phyloP scores from a whole-genome alignment of 2,888 invertebrate species.

The Malthinus seriepunctatus region DNA sequence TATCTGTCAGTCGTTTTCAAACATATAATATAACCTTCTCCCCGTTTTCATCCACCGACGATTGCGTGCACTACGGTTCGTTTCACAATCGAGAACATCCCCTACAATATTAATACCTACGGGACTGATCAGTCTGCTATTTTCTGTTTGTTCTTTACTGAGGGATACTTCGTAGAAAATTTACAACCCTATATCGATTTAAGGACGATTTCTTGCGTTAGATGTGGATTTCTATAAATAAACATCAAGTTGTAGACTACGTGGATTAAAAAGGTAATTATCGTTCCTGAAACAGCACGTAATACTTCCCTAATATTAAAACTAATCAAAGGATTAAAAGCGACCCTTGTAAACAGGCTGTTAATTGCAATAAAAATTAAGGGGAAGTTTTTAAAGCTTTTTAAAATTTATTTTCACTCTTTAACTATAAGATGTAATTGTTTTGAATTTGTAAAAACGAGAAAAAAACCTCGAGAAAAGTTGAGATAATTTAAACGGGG shows the following conservation, averaged over 20 bases:
- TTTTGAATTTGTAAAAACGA: too few species aligned
- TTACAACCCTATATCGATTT: background rate
- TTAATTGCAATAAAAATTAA: conserved; percentile 9
- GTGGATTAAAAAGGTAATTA: too few species aligned
- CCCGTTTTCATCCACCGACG: conserved; percentile 31
- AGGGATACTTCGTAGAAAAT: conserved; percentile 8
- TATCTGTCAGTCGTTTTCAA: conserved; percentile 16
- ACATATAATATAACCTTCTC: conserved; percentile 18
- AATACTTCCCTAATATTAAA: background rate
- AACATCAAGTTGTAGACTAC: too few species aligned
- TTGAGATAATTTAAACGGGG: too few species aligned
- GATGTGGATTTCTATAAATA: background rate
- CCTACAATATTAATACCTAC: conserved; percentile 50
- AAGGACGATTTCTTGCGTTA: conserved; percentile 14
- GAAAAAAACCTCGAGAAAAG: too few species aligned
- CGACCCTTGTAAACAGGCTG: conserved; percentile 3
- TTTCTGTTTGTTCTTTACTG: conserved; percentile 22
- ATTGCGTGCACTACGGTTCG: conserved; percentile 46
- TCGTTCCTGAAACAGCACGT: too few species aligned
- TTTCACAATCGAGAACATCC: conserved; percentile 52
- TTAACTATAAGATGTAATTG: too few species aligned
- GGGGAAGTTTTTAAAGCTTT: background rate
- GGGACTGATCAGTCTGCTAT: conserved; percentile 40
- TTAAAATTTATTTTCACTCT: too few species aligned
- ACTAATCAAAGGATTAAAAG: conserved; percentile 9